Base-by-base conservation (phyloP, 2,797 vertebrate species). In the Enteromius treurensis region DNA sequence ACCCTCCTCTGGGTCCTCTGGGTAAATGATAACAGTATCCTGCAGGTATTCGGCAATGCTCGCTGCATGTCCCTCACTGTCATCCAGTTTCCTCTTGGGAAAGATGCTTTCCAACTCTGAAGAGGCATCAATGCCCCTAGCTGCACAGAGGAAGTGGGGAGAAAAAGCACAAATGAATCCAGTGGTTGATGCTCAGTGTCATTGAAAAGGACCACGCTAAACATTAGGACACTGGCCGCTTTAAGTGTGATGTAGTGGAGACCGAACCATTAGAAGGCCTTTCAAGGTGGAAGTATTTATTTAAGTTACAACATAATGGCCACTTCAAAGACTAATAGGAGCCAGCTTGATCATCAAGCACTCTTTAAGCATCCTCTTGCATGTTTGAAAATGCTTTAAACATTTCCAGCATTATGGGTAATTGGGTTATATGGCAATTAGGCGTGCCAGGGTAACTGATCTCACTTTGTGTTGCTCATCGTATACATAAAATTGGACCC, bases 11-110 rank as follows among this genome's bases (percentile, higher is more conserved):
- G 98, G 97, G 90, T 97, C 98, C 95, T 98, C 97, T 82, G 97
- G 98, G 95, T 99, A 99, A 93, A 99, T 98, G 85, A 99, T 95
- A 91, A 97, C 97, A 0, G 97, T 99, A 94, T 98, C 96, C 17
- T 96, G 96, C 90, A 99, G 95, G 93, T 97, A 99, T 91, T 98
- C 97, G 0, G 96, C 96, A 40, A 98, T 97, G 92, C 96, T 96
- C 77, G 95, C 96, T 21, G 95, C 92, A 3, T 97, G 96, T 90
- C 95, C 91, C 5, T 96, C 95, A 21, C 92, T 91, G 45, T 97
- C 96, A 75, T 97, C 97, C 90, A 96, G 92, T 91, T 97, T 97
- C 85, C 94, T 96, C 90, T 96, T 97, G 89, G 94, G 90, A 90
- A 98, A 97, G 90, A 95, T 98, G 84, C 97, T 95, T 86, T 97